A percentile compares a stretch with the other conserved stretches of the same genome.
These are phyloP conservation scores for Aldrovandia affinis DNA, from an alignment of 2,797 vertebrate species.

Conservation along the genomic window DNA sequence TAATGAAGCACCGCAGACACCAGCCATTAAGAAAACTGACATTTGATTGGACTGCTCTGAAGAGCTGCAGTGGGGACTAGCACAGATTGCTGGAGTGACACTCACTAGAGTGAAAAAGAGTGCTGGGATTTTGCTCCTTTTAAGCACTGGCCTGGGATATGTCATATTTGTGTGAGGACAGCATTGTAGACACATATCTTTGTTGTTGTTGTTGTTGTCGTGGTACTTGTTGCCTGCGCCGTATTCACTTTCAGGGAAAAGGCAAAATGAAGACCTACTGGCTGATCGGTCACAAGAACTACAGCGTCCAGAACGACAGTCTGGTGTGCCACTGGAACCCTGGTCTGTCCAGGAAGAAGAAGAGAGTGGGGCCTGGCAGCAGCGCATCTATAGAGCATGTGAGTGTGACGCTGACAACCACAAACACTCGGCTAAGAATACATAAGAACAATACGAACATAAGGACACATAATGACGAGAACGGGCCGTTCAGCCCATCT, in stretches of 20 bases:
- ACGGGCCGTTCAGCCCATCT: no score
- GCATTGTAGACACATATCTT: no score
- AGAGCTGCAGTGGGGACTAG: not conserved
- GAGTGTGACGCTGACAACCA: constrained; percentile 34
- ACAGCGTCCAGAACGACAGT: constrained; percentile 87
- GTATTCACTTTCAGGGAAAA: constrained; percentile 74
- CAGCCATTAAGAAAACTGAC: not conserved
- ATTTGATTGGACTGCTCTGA: not conserved
- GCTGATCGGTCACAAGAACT: constrained; percentile 87
- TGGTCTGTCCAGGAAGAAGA: constrained; percentile 50
- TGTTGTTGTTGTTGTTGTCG: not conserved
- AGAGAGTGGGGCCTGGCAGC: constrained; percentile 43
- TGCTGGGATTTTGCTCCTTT: not conserved
- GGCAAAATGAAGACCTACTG: constrained; percentile 89
- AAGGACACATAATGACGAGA: no score
- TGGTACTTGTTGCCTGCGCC: not conserved
- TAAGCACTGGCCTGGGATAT: not conserved
- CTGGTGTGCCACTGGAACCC: constrained; percentile 91
- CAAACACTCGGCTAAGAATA: no score
- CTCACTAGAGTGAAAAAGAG: not conserved
- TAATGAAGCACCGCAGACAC: constrained; percentile 10
- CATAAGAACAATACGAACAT: no score
- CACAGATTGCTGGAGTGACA: not conserved
- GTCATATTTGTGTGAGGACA: not conserved
- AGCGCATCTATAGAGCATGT: constrained; percentile 50